Evolutionary conservation across 2,888 invertebrate genomes (phyloP).

Genomic region (Adelphocoris suturalis): DNA sequence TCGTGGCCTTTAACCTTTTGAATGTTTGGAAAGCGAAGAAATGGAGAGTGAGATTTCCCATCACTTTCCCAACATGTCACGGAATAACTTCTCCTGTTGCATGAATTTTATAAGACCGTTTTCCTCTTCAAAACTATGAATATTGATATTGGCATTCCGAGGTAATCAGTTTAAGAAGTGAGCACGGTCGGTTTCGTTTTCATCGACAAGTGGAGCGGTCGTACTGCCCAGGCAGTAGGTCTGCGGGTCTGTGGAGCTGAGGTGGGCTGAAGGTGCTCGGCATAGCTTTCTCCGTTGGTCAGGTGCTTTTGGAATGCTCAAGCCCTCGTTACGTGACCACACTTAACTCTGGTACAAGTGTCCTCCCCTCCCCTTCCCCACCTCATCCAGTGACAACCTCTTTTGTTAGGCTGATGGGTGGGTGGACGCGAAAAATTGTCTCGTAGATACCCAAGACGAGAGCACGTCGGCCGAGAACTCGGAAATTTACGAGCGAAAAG

Average conservation of each 20-base stretch:
- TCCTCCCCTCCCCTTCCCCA: not conserved
- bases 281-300: conserved; percentile 65
- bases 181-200: no score
- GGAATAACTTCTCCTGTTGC: no score
- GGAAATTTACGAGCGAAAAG: conserved; percentile 4
- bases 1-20: no score
- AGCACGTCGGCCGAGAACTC: conserved; percentile 7
- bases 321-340: conserved; percentile 66
- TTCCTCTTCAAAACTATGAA: no score
- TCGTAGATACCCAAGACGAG: not conserved
- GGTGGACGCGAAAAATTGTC: conserved; percentile 27
- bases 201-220: conserved; percentile 42
- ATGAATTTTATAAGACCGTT: no score
- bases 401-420: conserved; percentile 5
- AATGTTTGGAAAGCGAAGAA: no score
- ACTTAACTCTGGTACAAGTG: not conserved
- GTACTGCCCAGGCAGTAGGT: not conserved
- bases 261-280: not conserved
- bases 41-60: no score
- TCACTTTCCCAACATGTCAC: no score
- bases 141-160: no score
- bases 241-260: not conserved
- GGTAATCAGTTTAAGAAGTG: no score
- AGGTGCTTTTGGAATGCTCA: conserved; percentile 62
- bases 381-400: not conserved